These are phyloP conservation scores for Atethmia centrago DNA, from an alignment of 2,888 invertebrate species.

Conservation along the genomic window DNA sequence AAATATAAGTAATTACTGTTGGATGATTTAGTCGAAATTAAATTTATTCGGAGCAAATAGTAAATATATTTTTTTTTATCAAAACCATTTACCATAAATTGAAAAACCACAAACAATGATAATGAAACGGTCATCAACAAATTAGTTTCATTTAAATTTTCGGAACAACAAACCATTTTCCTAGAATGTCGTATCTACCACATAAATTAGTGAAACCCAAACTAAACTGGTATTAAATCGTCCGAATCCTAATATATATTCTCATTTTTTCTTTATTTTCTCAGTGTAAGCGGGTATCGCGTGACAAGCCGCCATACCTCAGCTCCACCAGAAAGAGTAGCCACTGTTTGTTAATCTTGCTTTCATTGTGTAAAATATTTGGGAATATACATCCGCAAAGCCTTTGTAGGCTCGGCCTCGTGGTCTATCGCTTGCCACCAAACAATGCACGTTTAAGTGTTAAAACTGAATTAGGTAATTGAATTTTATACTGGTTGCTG, in stretches of 20 bases:
- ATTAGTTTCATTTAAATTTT: slow-evolving; percentile 44
- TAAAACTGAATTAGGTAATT: slow-evolving; percentile 68
- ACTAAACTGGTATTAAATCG: slow-evolving; percentile 65
- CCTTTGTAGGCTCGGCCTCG: slow-evolving; percentile 66
- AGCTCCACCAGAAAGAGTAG: slow-evolving; percentile 82
- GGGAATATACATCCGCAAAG: slow-evolving; percentile 70
- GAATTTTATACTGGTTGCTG: slow-evolving; percentile 62
- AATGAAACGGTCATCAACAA: slow-evolving; percentile 26
- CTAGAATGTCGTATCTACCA: slow-evolving; percentile 55
- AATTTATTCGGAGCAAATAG: not conserved
- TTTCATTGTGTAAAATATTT: slow-evolving; percentile 86
- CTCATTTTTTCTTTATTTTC: slow-evolving; percentile 67
- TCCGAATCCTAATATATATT: slow-evolving; percentile 68
- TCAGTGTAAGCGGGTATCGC: slow-evolving; percentile 75
- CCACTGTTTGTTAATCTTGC: slow-evolving; percentile 87
- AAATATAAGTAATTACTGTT: not conserved
- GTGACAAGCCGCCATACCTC: slow-evolving; percentile 83
- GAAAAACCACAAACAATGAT: slow-evolving; percentile 24
- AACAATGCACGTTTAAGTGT: slow-evolving; percentile 68
- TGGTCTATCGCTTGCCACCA: slow-evolving; percentile 61
- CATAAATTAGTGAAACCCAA: slow-evolving; percentile 62
- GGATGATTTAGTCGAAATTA: not conserved
- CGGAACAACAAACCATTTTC: slow-evolving; percentile 43
- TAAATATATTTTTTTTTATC: slow-evolving; percentile 1
- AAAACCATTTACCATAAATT: slow-evolving; percentile 4